Percentiles rank a stretch among this genome's conserved stretches.
phyloP scores from a whole-genome alignment of 2,797 vertebrate species.

The Anniella stebbinsi region DNA sequence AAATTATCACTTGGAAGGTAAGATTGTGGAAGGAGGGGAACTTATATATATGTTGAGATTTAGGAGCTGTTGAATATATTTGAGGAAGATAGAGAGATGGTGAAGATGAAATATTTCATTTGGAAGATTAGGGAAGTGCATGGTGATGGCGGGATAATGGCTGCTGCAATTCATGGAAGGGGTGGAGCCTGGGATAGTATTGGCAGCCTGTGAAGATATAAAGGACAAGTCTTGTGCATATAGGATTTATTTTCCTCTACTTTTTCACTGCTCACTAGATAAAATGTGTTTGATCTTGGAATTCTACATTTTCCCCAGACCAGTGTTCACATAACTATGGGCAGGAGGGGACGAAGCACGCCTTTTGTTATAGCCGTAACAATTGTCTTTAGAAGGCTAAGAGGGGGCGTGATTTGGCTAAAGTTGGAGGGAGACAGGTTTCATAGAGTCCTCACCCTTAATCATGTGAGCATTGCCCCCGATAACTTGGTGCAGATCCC shows the following conservation, averaged over 20 bases:
- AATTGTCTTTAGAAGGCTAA: neutral
- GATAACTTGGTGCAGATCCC: neutral
- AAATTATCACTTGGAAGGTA: constrained; percentile 52
- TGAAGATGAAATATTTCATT: neutral
- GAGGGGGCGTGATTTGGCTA: neutral
- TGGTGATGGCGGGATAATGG: neutral
- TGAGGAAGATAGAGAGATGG: neutral
- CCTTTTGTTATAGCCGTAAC: neutral
- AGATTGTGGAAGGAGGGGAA: neutral
- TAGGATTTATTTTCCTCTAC: neutral
- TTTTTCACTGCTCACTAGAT: neutral
- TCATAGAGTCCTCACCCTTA: neutral
- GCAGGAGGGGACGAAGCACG: neutral
- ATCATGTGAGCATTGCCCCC: neutral
- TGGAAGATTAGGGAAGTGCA: neutral
- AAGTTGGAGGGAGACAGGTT: neutral
- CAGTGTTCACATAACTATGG: neutral
- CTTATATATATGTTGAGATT: neutral
- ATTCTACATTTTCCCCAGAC: neutral
- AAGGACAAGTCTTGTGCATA: neutral
- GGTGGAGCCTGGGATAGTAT: neutral
- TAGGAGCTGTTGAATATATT: neutral
- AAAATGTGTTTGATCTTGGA: neutral
- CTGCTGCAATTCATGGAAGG: neutral
- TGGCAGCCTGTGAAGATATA: neutral